Evolutionary conservation across 2,797 vertebrate genomes (phyloP).

Genomic region (Champsocephalus esox): DNA sequence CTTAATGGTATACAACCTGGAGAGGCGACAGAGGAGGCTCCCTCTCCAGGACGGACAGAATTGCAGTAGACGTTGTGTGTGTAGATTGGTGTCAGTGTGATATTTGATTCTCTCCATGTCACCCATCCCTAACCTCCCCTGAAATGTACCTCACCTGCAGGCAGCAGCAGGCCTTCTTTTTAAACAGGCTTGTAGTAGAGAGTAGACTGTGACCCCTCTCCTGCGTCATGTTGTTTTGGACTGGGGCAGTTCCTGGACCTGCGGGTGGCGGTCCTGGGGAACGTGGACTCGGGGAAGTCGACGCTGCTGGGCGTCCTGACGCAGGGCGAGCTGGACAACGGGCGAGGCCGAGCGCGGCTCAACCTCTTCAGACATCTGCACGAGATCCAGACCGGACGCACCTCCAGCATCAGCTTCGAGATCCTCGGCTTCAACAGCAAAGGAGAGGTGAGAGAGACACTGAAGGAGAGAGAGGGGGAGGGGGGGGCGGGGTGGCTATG

Average conservation of each 20-base stretch:
- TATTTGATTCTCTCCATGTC: too few relatives aligned
- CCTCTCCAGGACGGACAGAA: too few relatives aligned
- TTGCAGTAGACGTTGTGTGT: too few relatives aligned
- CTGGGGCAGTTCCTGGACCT: slow-evolving; percentile 92
- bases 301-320: slow-evolving; percentile 95
- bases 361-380: slow-evolving; percentile 98
- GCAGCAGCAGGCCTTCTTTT: not conserved
- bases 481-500: too few relatives aligned
- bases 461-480: not conserved
- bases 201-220: not conserved
- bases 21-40: too few relatives aligned
- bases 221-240: not conserved
- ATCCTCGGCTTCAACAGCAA: slow-evolving; percentile 99
- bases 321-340: slow-evolving; percentile 96
- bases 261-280: slow-evolving; percentile 95
- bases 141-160: not conserved
- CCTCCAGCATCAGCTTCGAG: slow-evolving; percentile 98
- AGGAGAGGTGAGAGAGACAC: slow-evolving; percentile 88
- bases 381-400: slow-evolving; percentile 96
- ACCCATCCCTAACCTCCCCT: too few relatives aligned
- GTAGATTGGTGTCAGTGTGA: too few relatives aligned
- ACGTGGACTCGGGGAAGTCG: slow-evolving; percentile 97
- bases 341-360: slow-evolving; percentile 92
- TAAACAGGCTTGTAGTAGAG: not conserved
- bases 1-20: too few relatives aligned